Base-by-base conservation (phyloP, 37 sponge, comb jelly and placozoan species). In the Aplysina aerophoba region DNA sequence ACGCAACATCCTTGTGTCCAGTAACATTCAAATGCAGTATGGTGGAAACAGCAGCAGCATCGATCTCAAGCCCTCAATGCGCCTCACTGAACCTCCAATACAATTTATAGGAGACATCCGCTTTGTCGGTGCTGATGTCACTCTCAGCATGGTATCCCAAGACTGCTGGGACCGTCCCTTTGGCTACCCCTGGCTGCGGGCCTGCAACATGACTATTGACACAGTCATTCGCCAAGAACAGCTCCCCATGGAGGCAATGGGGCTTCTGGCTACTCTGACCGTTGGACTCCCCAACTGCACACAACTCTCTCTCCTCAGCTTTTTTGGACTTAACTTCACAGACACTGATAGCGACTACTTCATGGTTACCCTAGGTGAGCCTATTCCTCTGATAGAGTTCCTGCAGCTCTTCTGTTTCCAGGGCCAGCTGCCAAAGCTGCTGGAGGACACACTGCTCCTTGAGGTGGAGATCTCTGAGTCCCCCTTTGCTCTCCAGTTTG, bases 301-400 rank as follows among this genome's bases (percentile, higher is more conserved):
- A 8, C 44, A 24, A 6, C 44, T 75, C 40, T 21, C 54, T 22
- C n/a, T 40, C 24, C 38, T 53, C n/a, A 44, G 38, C 41, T 75
- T 75, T 44, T 75, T 75, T 38, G 78, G 78, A 1, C 41, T 75
- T 44, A 75, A 75, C 78, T 50, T 75, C 54, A 40, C 78, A 13
- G 54, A 75, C 54, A 53, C 33, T 54, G 41, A 44, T 25, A 50
- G 54, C 13, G 38, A 36, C 50, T 75, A 75, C 25, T 21, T 75
- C 16, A 8, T 75, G 78, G 78, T n/a, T 2, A 36, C 54, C 41
- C 25, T 53, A 21, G 21, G 44, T 30, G 54, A 75, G 24, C 24
- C n/a, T 25, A 75, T 75, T 41, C 25, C 22, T 21, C 25, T 75
- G 50, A 31, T 24, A 4, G n/a, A 36, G 0, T 75, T 75, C 50